Evolutionary conservation across 2,888 invertebrate genomes (phyloP).

Genomic region (Oxycera nigricornis): DNA sequence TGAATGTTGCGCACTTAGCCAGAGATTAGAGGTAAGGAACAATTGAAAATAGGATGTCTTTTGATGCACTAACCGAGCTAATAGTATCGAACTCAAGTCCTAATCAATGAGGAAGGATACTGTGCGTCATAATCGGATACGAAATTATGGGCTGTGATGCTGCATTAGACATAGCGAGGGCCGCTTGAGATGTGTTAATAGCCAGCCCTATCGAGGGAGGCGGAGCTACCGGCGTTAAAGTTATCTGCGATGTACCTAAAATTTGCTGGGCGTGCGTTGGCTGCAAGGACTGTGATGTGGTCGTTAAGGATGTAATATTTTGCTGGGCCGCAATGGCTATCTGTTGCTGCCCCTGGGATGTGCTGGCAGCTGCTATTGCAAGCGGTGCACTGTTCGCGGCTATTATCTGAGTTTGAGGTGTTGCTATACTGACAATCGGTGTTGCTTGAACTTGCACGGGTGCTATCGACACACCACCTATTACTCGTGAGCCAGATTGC

Average conservation of each 20-base stretch:
- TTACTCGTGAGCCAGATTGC: conserved; percentile 64
- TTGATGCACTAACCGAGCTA: no score
- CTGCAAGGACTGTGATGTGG: conserved; percentile 47
- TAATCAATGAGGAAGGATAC: conserved; percentile 58
- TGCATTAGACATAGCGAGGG: conserved; percentile 67
- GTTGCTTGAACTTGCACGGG: conserved; percentile 64
- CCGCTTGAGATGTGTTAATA: conserved; percentile 63
- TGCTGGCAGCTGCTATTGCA: conserved; percentile 50
- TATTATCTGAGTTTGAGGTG: conserved; percentile 56
- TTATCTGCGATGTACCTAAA: conserved; percentile 52
- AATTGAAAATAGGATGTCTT: no score
- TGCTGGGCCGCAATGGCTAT: conserved; percentile 48
- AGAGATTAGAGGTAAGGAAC: no score
- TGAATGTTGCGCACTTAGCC: no score
- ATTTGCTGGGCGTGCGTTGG: conserved; percentile 51
- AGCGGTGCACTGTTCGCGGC: conserved; percentile 48
- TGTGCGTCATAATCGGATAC: conserved; percentile 72
- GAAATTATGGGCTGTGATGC: conserved; percentile 68
- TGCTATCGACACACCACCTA: conserved; percentile 66
- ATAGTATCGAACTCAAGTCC: no score
- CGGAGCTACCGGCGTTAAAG: conserved; percentile 50
- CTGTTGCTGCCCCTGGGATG: conserved; percentile 50
- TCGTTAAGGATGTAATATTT: conserved; percentile 50
- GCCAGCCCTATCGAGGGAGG: conserved; percentile 56
- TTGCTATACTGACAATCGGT: conserved; percentile 69